Percentiles rank a stretch among this genome's conserved stretches.
phyloP scores from a whole-genome alignment of 2,797 vertebrate genomes.

The Yasuhikotakia modesta region DNA sequence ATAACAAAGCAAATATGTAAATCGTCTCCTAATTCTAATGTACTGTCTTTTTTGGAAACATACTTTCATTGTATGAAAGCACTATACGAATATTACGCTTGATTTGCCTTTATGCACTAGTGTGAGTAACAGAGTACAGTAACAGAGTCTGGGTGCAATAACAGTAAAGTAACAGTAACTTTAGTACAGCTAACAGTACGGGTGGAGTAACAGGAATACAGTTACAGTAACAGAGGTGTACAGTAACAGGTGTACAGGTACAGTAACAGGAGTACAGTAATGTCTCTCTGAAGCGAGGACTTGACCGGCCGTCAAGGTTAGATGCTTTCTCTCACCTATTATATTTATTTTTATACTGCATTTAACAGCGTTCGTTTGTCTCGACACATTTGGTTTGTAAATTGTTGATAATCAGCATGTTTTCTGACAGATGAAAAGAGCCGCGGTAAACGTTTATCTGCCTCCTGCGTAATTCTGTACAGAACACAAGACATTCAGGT shows the following conservation, averaged over 20 bases:
- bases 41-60: not conserved
- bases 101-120: constrained; percentile 6
- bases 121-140: not conserved
- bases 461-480: not conserved
- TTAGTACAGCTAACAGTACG: too few relatives aligned
- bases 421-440: not conserved
- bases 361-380: constrained; percentile 29
- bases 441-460: not conserved
- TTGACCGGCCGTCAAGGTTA: not conserved
- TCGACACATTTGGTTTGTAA: constrained; percentile 29
- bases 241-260: not conserved
- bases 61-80: not conserved
- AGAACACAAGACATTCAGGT: too few relatives aligned
- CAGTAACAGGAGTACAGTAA: not conserved
- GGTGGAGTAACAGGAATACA: too few relatives aligned
- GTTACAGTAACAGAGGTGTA: not conserved
- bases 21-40: not conserved
- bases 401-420: constrained; percentile 19
- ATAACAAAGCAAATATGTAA: constrained; percentile 26
- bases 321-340: constrained; percentile 31
- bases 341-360: constrained; percentile 53
- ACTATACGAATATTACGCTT: not conserved
- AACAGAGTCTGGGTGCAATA: too few relatives aligned
- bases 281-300: not conserved
- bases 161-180: too few relatives aligned